phyloP scores from a whole-genome alignment of 23 tunicate genomes.

The Halocynthia aurantium region DNA sequence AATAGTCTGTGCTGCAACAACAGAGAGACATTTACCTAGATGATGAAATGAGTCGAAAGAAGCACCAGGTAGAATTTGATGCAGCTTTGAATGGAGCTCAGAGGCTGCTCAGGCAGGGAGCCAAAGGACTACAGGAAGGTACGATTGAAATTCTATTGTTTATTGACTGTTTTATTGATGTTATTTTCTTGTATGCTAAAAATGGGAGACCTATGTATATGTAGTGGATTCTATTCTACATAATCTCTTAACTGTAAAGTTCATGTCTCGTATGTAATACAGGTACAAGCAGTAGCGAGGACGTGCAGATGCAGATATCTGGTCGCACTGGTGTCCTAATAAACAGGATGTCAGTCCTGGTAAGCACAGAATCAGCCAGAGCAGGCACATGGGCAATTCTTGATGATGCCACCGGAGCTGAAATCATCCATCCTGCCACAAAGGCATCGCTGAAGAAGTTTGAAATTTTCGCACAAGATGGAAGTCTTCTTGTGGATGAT shows the following conservation, averaged over 20 bases:
- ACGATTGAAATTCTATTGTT: neutral
- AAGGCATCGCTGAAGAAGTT: constrained; percentile 26
- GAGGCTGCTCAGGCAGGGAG: constrained; percentile 53
- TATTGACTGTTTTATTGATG: neutral
- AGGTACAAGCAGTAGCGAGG: constrained; percentile 50
- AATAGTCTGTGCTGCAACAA: constrained; percentile 53
- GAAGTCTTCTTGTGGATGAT: constrained; percentile 45
- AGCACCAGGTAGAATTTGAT: constrained; percentile 55
- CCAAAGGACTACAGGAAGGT: constrained; percentile 67
- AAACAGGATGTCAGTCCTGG: constrained; percentile 53
- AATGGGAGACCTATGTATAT: too few species aligned
- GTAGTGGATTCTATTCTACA: too few species aligned
- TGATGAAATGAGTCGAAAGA: constrained; percentile 42
- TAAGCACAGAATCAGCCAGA: constrained; percentile 37
- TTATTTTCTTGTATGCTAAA: neutral
- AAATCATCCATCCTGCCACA: constrained; percentile 60
- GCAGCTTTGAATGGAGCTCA: constrained; percentile 55
- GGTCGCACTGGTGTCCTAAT: constrained; percentile 61
- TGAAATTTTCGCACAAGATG: constrained; percentile 65
- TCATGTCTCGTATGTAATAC: neutral
- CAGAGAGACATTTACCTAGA: constrained; percentile 45
- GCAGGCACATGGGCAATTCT: constrained; percentile 58
- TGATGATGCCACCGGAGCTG: constrained; percentile 53
- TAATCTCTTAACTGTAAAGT: too few species aligned
- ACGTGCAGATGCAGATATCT: constrained; percentile 40